Evolutionary conservation across 2,888 invertebrate genomes (phyloP).

Genomic region (Biston stratarius): DNA sequence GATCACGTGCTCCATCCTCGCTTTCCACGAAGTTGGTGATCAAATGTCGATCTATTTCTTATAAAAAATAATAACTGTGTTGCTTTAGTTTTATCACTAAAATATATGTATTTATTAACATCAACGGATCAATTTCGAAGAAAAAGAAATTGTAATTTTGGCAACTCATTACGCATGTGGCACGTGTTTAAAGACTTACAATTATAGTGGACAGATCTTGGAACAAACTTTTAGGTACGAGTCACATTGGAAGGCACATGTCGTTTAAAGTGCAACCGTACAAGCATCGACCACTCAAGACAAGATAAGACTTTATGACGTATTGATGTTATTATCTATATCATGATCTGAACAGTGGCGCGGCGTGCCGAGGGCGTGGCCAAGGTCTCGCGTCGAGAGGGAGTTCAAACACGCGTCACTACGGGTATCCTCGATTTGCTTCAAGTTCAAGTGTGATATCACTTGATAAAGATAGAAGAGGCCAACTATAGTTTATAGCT

Average conservation of each 20-base stretch:
- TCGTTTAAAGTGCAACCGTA: background rate
- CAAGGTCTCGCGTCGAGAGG: background rate
- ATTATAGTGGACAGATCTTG: background rate
- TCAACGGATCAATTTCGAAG: no score
- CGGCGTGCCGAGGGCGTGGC: background rate
- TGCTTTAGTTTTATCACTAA: no score
- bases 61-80: no score
- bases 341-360: background rate
- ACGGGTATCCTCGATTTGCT: no score
- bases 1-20: no score
- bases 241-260: conserved; percentile 7
- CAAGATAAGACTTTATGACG: conserved; percentile 4
- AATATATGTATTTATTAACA: no score
- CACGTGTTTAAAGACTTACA: background rate
- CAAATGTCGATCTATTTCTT: no score
- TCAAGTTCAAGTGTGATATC: no score
- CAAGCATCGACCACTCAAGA: background rate
- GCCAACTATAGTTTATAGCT: no score
- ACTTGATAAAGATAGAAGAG: no score
- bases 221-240: background rate
- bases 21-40: no score
- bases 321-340: background rate
- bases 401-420: background rate
- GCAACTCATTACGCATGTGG: background rate
- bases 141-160: no score